Evolutionary conservation across 2,888 invertebrate genomes (phyloP), one percentile per base, ranked within the genome.

Genomic region (Patella ulyssiponensis): DNA sequence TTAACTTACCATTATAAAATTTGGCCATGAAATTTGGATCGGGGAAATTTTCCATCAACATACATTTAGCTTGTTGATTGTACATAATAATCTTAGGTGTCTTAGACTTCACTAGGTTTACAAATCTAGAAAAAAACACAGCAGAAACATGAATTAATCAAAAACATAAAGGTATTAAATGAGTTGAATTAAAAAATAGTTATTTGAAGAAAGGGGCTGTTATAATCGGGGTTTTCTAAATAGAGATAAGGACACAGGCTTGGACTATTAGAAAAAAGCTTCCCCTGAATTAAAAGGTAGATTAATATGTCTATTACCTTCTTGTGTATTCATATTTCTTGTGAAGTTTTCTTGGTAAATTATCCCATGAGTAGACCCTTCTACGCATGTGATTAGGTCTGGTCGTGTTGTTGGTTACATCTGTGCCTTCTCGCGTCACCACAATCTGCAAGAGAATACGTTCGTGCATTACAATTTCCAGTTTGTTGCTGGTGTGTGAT

Each of bases 31-130:
- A 64, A 23, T 23, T 23, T 64, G 64, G 64, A 20, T 64, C 64
- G 23, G 64, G 64, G 14, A 64, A 64, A 23, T 64, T 64, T 64
- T 64, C 64, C 64, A 64, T 64, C 12, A 64, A 9, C 23, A 64
- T 64, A 20, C 64, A 64, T 64, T 64, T 64, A 64, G 64, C 64
- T 64, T 23, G 20, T 64, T 64, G 20, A 20, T 64, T 64, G 23
- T 64, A 64, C 64, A 64, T 64, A 23, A 64, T 64, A 23, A 64
- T 64, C 23, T 64, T 64, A 23, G 64, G 64, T 64, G 64, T 64
- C 23, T 64, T 64, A 4, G 64, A 64, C 23, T 64, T 64, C 11
- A 64, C 64, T 64, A 64, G 23, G 23, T 64, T 64, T 14, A 64
- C 64, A 64, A 64, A 64, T 64, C 64, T 64, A 14, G 11, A 64